A percentile compares a stretch with the other conserved stretches of the same genome.
Conservation (phyloP, 2,113 vertebrate species). For the Excalfactoria chinensis region DNA sequence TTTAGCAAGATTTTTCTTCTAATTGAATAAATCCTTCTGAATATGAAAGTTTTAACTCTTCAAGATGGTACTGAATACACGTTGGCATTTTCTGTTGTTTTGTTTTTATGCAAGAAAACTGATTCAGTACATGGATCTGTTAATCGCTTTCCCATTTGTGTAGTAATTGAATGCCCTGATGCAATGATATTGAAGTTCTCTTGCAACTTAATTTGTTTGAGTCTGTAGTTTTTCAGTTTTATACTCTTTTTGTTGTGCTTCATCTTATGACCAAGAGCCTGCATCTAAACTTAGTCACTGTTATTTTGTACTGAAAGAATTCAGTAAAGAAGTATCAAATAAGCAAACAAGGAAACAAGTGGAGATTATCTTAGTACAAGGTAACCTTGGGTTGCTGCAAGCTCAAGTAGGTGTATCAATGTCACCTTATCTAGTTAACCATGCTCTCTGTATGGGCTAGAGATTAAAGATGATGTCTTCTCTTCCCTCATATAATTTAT, state of each 20-base stretch:
- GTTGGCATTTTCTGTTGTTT: background rate
- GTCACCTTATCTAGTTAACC: background rate
- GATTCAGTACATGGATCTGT: background rate
- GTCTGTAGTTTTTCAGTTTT: background rate
- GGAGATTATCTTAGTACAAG: background rate
- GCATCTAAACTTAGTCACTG: background rate
- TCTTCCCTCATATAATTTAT: background rate
- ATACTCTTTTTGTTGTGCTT: background rate
- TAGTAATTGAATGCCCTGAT: background rate
- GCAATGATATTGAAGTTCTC: background rate
- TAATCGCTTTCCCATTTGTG: background rate
- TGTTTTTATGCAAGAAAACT: background rate
- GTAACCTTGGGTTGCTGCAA: background rate
- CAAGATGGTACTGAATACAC: background rate
- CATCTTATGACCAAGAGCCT: background rate
- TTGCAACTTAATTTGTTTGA: background rate
- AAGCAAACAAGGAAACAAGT: background rate
- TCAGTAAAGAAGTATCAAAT: background rate
- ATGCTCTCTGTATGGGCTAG: background rate
- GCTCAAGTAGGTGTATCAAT: background rate
- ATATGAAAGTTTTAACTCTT: conserved; percentile 1
- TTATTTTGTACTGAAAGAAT: background rate
- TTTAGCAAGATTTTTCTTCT: background rate
- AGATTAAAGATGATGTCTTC: background rate
- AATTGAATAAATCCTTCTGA: conserved; percentile 31